Conservation (phyloP, 2,888 invertebrate genomes). For the Agonum fuliginosum region DNA sequence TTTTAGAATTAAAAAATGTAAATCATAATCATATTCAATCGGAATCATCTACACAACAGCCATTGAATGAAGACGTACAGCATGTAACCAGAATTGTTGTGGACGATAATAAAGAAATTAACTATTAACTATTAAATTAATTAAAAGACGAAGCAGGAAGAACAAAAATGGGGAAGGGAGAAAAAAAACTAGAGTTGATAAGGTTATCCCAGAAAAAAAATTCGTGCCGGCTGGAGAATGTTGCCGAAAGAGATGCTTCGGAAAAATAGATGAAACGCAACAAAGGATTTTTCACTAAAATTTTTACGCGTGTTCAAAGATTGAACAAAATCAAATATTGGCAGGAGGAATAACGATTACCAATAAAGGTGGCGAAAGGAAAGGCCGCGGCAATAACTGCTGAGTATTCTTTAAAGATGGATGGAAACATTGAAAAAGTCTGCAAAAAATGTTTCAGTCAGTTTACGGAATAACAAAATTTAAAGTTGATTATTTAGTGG, state of each 20-base stretch:
- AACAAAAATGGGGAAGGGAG: too few relatives aligned
- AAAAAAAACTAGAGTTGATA: slow-evolving; percentile 10
- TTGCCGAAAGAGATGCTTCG: slow-evolving; percentile 43
- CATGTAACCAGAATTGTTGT: too few relatives aligned
- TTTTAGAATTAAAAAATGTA: too few relatives aligned
- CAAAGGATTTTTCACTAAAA: slow-evolving; percentile 27
- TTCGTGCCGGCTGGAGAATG: slow-evolving; percentile 10
- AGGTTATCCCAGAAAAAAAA: slow-evolving; percentile 18
- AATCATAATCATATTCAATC: too few relatives aligned
- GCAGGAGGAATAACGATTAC: slow-evolving; percentile 9
- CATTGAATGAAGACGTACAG: too few relatives aligned
- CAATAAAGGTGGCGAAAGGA: slow-evolving; percentile 10
- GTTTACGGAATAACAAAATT: neutral
- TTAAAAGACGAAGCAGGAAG: too few relatives aligned
- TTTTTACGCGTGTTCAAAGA: slow-evolving; percentile 1
- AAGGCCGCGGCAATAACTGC: slow-evolving; percentile 16
- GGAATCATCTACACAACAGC: too few relatives aligned
- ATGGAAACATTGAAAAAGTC: neutral
- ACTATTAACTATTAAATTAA: too few relatives aligned
- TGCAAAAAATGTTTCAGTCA: neutral
- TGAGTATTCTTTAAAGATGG: slow-evolving; percentile 8
- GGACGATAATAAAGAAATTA: too few relatives aligned
- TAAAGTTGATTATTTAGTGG: slow-evolving; percentile 4
- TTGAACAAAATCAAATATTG: slow-evolving; percentile 36
- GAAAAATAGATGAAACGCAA: slow-evolving; percentile 21